These are phyloP conservation scores for Drosophila ustulata DNA, from an alignment of 2,888 invertebrate species.

Conservation along the genomic window DNA sequence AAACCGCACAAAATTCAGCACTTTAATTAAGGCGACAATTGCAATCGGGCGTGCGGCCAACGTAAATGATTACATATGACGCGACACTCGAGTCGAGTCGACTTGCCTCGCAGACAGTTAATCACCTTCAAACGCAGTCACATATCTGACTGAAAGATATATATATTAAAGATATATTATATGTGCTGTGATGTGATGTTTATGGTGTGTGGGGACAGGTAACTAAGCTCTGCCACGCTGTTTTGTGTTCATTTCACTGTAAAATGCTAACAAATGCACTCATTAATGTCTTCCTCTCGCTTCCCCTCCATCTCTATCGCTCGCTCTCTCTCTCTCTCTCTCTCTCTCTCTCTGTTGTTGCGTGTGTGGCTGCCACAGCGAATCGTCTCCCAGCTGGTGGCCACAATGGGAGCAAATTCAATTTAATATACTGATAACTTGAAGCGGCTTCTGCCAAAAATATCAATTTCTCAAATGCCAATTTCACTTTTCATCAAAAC, in stretches of 20 bases:
- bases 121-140: conserved; percentile 51
- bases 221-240: conserved; percentile 35
- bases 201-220: conserved; percentile 11
- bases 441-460: conserved; percentile 13
- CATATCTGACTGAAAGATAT: conserved; percentile 19
- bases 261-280: conserved; percentile 71
- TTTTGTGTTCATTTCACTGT: conserved; percentile 62
- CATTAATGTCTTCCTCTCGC: conserved; percentile 40
- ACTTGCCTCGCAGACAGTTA: conserved; percentile 28
- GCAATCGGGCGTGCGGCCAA: conserved; percentile 63
- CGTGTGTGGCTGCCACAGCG: conserved; percentile 22
- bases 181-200: conserved; percentile 3
- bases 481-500: conserved; percentile 16
- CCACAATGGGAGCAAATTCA: conserved; percentile 48
- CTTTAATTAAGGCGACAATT: conserved; percentile 71
- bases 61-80: conserved; percentile 46
- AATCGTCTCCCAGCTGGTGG: conserved; percentile 32
- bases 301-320: not conserved
- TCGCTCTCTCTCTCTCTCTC: conserved; percentile 2
- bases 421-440: conserved; percentile 6
- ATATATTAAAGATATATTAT: conserved; percentile 15
- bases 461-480: conserved; percentile 15
- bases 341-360: conserved; percentile 4
- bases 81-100: conserved; percentile 5
- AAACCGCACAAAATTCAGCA: conserved; percentile 62